Base-by-base conservation (phyloP, 2,888 invertebrate genomes). In the Mantis religiosa region DNA sequence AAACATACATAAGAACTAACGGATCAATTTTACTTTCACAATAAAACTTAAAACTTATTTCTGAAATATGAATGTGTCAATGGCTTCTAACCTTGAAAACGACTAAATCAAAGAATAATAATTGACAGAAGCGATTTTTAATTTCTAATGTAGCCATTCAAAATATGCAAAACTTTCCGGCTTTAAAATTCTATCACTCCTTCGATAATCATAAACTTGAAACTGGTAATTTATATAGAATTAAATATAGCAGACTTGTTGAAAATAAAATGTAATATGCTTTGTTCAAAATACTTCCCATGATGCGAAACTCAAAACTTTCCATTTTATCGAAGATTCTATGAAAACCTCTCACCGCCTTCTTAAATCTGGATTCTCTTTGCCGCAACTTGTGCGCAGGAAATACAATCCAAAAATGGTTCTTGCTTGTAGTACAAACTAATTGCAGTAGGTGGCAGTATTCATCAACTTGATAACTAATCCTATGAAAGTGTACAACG, bases 31-130 rank as follows among this genome's bases (percentile, higher is more conserved):
- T 30, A 30, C 28, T 20, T 27, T 12, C 84, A 27, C 28, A 28
- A 84, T 84, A 84, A 28, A 84, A 84, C 84, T 20, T 28, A n/a
- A 30, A 84, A 84, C 28, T 9, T 34, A 85, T 28, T 41, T 25
- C n/a, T 27, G 30, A 34, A n/a, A n/a, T n/a, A 41, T 47, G 85
- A 85, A 30, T 87, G 82, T 87, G 82, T 82, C 87, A 87, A 87
- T 87, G 87, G 87, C 87, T 87, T 87, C 47, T 87, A 87, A 87
- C 87, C 87, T 86, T 87, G 89, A 47, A 89, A 54, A 88, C 82
- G 88, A 85, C 84, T 88, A 88, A 88, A 86, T 87, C 89, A 89
- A 87, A 89, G 89, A 89, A 83, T 87, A 87, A n/a, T 83, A 87
- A 83, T 89, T 89, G 87, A 84, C 84, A 89, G 89, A 89, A 87